Percentiles rank a stretch among this genome's conserved stretches.
These are phyloP conservation scores for Diadegma fenestrale DNA, from an alignment of 2,888 invertebrate genomes.

Conservation along the genomic window DNA sequence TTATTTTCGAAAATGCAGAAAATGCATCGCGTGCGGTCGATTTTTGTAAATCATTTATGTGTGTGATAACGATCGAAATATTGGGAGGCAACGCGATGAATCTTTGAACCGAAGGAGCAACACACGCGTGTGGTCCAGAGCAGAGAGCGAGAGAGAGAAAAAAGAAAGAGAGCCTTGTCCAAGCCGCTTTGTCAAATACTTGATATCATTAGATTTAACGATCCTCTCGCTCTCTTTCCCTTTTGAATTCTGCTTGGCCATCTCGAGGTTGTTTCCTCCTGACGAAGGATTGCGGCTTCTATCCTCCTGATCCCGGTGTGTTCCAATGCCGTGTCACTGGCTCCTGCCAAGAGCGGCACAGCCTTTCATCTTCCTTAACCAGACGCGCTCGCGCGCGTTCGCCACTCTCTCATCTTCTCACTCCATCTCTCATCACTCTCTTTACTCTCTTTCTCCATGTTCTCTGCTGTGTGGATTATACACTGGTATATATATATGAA, in stretches of 20 bases:
- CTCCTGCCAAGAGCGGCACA: constrained; percentile 79
- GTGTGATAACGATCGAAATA: constrained; percentile 2
- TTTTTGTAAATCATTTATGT: neutral
- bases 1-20: neutral
- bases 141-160: neutral
- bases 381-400: constrained; percentile 70
- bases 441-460: constrained; percentile 32
- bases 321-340: constrained; percentile 81
- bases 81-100: neutral
- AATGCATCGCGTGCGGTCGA: neutral
- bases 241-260: constrained; percentile 33
- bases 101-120: constrained; percentile 1
- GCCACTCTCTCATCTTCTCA: constrained; percentile 63
- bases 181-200: constrained; percentile 80
- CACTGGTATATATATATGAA: constrained; percentile 47
- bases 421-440: constrained; percentile 57
- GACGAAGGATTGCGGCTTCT: constrained; percentile 75
- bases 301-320: constrained; percentile 67
- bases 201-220: constrained; percentile 84
- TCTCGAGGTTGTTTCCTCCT: constrained; percentile 49
- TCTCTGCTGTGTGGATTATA: constrained; percentile 45
- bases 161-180: constrained; percentile 37
- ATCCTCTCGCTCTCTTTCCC: constrained; percentile 71
- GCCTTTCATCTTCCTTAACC: constrained; percentile 82
- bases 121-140: constrained; percentile 78